Conservation (phyloP, 2,888 invertebrate genomes). For the Isotomurus palustris region DNA sequence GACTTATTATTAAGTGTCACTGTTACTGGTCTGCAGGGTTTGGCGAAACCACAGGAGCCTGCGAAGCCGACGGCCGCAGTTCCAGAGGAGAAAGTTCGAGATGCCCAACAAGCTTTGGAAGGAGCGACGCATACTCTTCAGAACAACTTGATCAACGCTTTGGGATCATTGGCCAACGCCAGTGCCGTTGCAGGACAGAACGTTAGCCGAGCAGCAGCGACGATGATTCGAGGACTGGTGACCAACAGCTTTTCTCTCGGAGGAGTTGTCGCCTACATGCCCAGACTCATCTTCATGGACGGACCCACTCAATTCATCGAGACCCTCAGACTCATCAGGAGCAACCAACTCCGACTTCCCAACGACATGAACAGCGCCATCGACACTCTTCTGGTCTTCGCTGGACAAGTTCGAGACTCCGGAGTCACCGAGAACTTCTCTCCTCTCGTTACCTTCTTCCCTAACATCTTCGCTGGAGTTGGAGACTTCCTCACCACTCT, state of each 20-base stretch:
- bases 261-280: conserved; percentile 46
- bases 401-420: conserved; percentile 42
- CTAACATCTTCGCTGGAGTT: conserved; percentile 43
- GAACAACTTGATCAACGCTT: conserved; percentile 40
- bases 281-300: conserved; percentile 43
- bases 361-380: conserved; percentile 43
- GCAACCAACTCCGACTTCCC: conserved; percentile 44
- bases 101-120: conserved; percentile 41
- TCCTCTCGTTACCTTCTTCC: conserved; percentile 42
- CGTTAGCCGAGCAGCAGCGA: conserved; percentile 41
- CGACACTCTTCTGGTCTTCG: conserved; percentile 43
- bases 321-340: conserved; percentile 41
- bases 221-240: conserved; percentile 41
- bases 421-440: conserved; percentile 39
- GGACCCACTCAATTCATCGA: conserved; percentile 46
- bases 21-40: background rate
- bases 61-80: background rate
- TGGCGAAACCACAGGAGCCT: too few species aligned
- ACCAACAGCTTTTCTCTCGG: conserved; percentile 39
- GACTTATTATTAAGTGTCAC: background rate
- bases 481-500: conserved; percentile 44
- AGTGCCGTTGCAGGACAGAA: conserved; percentile 40
- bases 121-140: conserved; percentile 37
- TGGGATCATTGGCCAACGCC: conserved; percentile 38
- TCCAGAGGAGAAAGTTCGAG: background rate